Evolutionary conservation across 2,888 invertebrate genomes (phyloP).

Genomic region (Cartodere bifasciata): DNA sequence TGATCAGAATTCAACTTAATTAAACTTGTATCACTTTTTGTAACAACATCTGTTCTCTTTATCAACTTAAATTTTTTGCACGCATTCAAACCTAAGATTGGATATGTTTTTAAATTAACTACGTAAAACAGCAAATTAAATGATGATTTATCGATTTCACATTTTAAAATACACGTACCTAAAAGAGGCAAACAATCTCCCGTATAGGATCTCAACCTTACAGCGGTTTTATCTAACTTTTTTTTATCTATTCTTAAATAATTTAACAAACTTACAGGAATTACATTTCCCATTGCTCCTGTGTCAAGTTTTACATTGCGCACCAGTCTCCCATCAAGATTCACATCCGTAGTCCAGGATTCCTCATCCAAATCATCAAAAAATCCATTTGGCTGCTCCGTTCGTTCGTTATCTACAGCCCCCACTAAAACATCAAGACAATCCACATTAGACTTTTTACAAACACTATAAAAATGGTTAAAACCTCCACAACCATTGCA

Average conservation of each 20-base stretch:
- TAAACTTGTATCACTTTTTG: background rate
- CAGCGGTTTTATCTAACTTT: conserved; percentile 7
- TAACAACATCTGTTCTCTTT: conserved; percentile 3
- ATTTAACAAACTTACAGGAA: conserved; percentile 7
- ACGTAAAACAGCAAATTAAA: too few species aligned
- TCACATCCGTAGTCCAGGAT: conserved; percentile 5
- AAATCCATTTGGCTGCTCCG: too few species aligned
- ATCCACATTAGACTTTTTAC: background rate
- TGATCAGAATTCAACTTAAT: background rate
- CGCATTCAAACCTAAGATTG: conserved; percentile 2
- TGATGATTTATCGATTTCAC: too few species aligned
- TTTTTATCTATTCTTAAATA: conserved; percentile 4
- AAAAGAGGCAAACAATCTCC: conserved; percentile 8
- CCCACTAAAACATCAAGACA: conserved; percentile 4
- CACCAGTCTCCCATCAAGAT: conserved; percentile 1
- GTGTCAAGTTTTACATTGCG: conserved; percentile 12
- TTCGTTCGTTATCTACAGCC: conserved; percentile 3
- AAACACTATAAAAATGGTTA: conserved; percentile 14
- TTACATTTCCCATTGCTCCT: conserved; percentile 11
- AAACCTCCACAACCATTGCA: conserved; percentile 11
- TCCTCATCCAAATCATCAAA: conserved; percentile 3
- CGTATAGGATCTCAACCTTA: conserved; percentile 11
- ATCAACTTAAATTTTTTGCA: conserved; percentile 1
- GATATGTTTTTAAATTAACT: too few species aligned
- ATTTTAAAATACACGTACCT: conserved; percentile 10